Conservation (phyloP, 2,888 invertebrate genomes). For the Antheraea yamamai region DNA sequence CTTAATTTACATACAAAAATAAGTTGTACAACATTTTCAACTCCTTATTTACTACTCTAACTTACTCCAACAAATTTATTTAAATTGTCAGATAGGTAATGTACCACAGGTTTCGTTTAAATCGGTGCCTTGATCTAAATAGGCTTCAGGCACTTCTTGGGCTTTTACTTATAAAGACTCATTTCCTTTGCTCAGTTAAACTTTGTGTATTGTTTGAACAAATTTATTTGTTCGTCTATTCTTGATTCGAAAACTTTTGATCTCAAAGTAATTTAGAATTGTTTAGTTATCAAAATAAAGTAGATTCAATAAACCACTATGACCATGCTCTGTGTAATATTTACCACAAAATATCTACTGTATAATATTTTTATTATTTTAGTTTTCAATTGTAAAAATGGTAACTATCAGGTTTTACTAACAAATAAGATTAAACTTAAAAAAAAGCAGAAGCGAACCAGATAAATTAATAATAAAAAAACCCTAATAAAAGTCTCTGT, state of each 20-base stretch:
- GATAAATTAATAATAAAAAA: too few species aligned
- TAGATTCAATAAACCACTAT: background rate
- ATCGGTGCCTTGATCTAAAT: slow-evolving; percentile 47
- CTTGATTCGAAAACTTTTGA: slow-evolving; percentile 15
- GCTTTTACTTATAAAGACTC: slow-evolving; percentile 31
- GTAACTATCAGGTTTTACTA: too few species aligned
- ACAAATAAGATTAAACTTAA: too few species aligned
- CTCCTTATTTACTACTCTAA: too few species aligned
- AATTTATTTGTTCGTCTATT: background rate
- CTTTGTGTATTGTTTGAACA: slow-evolving; percentile 1
- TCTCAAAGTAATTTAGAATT: background rate
- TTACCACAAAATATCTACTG: background rate
- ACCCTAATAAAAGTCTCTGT: too few species aligned
- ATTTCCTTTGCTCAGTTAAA: slow-evolving; percentile 16
- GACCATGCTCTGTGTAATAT: background rate
- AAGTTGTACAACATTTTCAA: too few species aligned
- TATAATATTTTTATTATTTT: too few species aligned
- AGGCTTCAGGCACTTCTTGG: slow-evolving; percentile 37
- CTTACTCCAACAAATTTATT: background rate
- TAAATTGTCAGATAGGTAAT: background rate
- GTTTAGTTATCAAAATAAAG: background rate
- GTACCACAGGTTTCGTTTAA: slow-evolving; percentile 17
- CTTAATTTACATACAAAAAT: too few species aligned
- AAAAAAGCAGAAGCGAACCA: too few species aligned
- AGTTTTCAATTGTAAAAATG: too few species aligned